phyloP scores from a whole-genome alignment of 2,888 invertebrate species.

The Plagodis dolabraria region DNA sequence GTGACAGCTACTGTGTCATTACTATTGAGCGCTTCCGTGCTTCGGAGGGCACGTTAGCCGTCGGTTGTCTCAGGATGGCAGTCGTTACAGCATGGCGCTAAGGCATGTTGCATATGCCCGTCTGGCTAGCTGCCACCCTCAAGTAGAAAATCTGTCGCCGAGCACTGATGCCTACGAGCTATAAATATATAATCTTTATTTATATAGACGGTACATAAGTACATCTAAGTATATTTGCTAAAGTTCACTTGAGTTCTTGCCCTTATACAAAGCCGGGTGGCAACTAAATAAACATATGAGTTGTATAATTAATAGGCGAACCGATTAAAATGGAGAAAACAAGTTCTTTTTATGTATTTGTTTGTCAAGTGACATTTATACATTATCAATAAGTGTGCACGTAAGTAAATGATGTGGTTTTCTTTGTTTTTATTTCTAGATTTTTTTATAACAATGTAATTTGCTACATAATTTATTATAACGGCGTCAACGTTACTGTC shows the following conservation, averaged over 20 bases:
- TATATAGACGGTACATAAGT: too few relatives aligned
- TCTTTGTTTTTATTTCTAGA: conserved; percentile 25
- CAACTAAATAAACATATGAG: conserved; percentile 8
- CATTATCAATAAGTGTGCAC: conserved; percentile 40
- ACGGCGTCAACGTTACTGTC: not conserved
- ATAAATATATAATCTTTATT: too few relatives aligned
- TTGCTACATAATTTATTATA: conserved; percentile 5
- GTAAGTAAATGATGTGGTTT: conserved; percentile 40
- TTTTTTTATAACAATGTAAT: conserved; percentile 36
- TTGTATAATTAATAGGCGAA: conserved; percentile 24
- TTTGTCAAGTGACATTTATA: conserved; percentile 51
- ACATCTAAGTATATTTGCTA: too few relatives aligned
- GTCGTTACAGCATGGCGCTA: too few relatives aligned
- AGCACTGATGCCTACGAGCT: too few relatives aligned
- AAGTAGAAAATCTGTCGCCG: too few relatives aligned
- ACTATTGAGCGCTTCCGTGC: too few relatives aligned
- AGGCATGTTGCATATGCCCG: too few relatives aligned
- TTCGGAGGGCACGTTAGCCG: too few relatives aligned
- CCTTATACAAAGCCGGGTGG: conserved; percentile 9
- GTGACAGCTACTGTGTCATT: too few relatives aligned
- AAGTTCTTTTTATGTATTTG: conserved; percentile 50
- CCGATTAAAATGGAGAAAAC: conserved; percentile 47
- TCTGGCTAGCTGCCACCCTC: too few relatives aligned
- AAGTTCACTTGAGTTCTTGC: conserved; percentile 1
- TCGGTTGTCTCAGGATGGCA: too few relatives aligned